phyloP scores from a whole-genome alignment of 2,113 vertebrate genomes.

The Chloebia gouldiae region DNA sequence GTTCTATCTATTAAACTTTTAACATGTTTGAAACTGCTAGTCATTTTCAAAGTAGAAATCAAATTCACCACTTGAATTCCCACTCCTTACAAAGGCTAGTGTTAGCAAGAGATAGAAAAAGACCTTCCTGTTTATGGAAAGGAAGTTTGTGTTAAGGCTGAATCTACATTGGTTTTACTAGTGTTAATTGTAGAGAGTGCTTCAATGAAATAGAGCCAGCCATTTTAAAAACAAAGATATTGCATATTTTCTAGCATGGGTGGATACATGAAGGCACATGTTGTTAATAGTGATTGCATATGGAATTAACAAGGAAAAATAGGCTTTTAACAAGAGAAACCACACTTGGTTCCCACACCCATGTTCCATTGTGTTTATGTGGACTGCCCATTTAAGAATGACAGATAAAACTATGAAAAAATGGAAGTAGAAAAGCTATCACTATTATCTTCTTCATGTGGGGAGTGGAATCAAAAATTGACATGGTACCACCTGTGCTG shows the following conservation, averaged over 20 bases:
- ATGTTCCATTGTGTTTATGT: neutral
- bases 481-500: neutral
- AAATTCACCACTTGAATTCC: neutral
- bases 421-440: neutral
- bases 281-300: neutral
- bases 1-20: neutral
- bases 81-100: neutral
- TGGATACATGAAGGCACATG: neutral
- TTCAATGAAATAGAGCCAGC: neutral
- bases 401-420: constrained; percentile 43
- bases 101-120: neutral
- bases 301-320: constrained; percentile 2
- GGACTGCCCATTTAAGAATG: constrained; percentile 22
- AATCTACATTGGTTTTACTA: neutral
- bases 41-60: neutral
- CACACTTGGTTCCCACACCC: neutral
- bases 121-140: neutral
- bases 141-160: neutral
- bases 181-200: neutral
- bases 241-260: neutral
- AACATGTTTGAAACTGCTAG: neutral
- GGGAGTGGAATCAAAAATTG: constrained; percentile 36
- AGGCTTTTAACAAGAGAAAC: neutral
- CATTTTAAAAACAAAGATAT: neutral
- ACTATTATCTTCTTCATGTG: neutral